Base-by-base conservation (phyloP, 2,888 invertebrate genomes). In the Sphaerophoria taeniata region DNA sequence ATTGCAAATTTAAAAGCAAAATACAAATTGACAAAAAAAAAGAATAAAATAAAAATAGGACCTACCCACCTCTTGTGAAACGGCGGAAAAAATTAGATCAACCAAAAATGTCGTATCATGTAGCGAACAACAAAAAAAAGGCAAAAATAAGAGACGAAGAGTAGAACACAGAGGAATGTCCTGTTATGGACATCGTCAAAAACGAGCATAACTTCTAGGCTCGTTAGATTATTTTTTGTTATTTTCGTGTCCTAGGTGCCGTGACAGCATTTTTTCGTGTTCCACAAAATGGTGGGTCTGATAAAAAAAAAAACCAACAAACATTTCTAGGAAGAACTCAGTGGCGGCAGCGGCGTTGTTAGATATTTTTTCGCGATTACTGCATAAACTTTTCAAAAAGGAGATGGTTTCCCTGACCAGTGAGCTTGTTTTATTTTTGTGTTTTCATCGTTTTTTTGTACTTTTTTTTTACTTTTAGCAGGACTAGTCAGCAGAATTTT, bases 31-130 rank as follows among this genome's bases (percentile, higher is more conserved):
- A 24, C 24, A 43, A 43, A 43, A 0, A 43, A 43, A 43, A 43
- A 43, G 9, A 9, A 55, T 45, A 80, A 76, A 75, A 58, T 47
- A 51, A 80, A 76, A 75, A 58, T 47, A 58, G 24, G 43, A 14
- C 14, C 0, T 45, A 33, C 7, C 33, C 6, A 70, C 24, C 24
- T 24, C 24, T 2, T 24, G 24, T 24, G 24, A 76, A 74, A 72
- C 58, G 63, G 56, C 53, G 39, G 14, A 53, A 60, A 69, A 81
- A 85, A 85, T 85, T 76, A 76, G 63, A 85, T 85, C 76, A 80
- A 73, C 76, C 75, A 63, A 85, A 85, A 80, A 53, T 72, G 67
- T 63, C 82, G 51, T 72, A 77, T 76, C 75, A 72, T 79, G 72
- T 61, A 61, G 51, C 16, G 24, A 47, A 12, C n/a, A 55, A 55